Evolutionary conservation across 1,140 invertebrate genomes (phyloP), one percentile per base, ranked within the genome.

Genomic region (Mamestra configurata): DNA sequence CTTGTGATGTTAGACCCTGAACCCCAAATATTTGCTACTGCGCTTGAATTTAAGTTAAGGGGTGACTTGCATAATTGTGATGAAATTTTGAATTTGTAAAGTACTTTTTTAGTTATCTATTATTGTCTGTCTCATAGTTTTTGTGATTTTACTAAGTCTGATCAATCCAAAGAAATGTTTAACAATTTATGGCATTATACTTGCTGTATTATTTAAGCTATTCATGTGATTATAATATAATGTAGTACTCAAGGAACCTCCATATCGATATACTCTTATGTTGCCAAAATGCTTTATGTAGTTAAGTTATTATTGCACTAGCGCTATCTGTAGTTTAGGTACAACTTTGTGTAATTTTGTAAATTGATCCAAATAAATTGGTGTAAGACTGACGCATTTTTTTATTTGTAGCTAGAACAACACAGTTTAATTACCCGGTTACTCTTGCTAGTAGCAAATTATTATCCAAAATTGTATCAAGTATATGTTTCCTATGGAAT

Each of bases 71-170:
- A 46, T 46, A 20, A 49, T 27, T 8, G 15, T 22, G 5, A 40
- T 68, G 1, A 40, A 35, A 53, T 20, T 20, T n/a, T 18, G 43
- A 13, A 40, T 53, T 77, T 55, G 40, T 18, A 49, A 35, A 66
- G 73, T 83, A 77, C 77, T 79, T 82, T 64, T 79, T 68, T 77
- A 68, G 15, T 75, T 75, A 0, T 59, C 22, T 51, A 11, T 79
- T 15, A n/a, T 43, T 43, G 40, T 43, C 27, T 82, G 77, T 79
- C 53, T 80, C 75, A 84, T 82, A 83, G 31, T 71, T 75, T 75
- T 88, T 88, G 85, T 90, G 81, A 90, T 92, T 90, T 89, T 88
- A 86, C 84, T 83, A 93, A 94, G 92, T 92, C 92, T 93, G 93
- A 94, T 80, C 84, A 83, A 88, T 92, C 93, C 93, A 94, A 94